These are phyloP conservation scores for Pithys albifrons DNA, from an alignment of 2,113 vertebrate species.

Conservation along the genomic window DNA sequence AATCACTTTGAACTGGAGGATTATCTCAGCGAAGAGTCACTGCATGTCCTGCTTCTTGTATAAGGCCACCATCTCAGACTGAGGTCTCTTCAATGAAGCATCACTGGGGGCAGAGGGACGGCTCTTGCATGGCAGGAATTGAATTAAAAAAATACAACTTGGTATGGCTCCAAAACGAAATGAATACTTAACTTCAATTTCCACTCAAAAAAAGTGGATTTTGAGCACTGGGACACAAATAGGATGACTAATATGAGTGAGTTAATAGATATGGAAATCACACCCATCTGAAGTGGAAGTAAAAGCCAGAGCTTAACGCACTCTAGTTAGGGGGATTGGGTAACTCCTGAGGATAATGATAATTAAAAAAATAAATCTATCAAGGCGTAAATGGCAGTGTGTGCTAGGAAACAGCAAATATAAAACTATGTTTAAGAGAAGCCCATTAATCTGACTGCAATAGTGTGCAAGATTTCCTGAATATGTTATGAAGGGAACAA, in stretches of 20 bases:
- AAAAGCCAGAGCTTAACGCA: background rate
- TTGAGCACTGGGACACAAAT: background rate
- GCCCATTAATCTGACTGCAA: background rate
- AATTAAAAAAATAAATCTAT: slow-evolving; percentile 31
- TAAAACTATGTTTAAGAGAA: slow-evolving; percentile 18
- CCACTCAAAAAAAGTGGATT: background rate
- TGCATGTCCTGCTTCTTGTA: background rate
- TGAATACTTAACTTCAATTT: background rate
- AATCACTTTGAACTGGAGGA: background rate
- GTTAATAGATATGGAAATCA: slow-evolving; percentile 40
- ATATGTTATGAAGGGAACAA: slow-evolving; percentile 16
- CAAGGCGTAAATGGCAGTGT: slow-evolving; percentile 16
- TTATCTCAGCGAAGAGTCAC: background rate
- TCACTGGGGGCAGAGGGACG: background rate
- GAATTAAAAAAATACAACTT: background rate
- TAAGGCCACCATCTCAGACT: background rate
- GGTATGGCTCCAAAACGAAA: background rate
- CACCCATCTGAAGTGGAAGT: background rate
- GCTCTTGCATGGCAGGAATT: background rate
- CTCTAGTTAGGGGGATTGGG: background rate
- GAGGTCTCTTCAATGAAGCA: background rate
- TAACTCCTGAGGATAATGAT: slow-evolving; percentile 31
- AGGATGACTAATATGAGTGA: background rate
- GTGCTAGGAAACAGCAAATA: slow-evolving; percentile 5
- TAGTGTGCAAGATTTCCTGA: background rate